Evolutionary conservation across 2,888 invertebrate genomes (phyloP), one percentile per base, ranked within the genome.

Genomic region (Isoperla grammatica): DNA sequence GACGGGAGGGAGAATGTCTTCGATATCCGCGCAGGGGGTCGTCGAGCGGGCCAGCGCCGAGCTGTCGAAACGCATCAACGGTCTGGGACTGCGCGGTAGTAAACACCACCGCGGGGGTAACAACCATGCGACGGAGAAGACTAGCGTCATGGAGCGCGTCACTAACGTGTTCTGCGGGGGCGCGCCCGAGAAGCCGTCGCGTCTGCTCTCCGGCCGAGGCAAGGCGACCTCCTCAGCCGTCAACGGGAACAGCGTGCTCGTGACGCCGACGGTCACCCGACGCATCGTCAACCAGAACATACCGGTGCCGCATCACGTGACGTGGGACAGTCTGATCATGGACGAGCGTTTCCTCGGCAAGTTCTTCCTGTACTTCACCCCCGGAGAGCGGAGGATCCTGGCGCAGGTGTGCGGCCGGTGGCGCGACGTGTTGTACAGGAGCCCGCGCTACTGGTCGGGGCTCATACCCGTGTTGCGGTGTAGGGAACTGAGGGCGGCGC

Each of bases 21-120:
- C 88, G 71, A 88, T 90, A 78, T 89, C 89, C 69, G 88, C 90
- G 69, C 90, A 90, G 76, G 91, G 91, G 71, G 91, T 92, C 72
- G 92, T 93, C 75, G 92, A 93, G 80, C 84, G 92, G 71, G 92
- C 92, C 70, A 91, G 90, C 68, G 92, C 92, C 66, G 92, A 93
- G 77, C 80, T 93, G 66, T 88, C 90, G 68, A 90, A 92, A 72
- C 85, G 92, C 71, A 92, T 93, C 76, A 92, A 89, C 71, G 90
- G 90, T 63, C 80, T 90, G 68, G 85, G 87, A 57, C 76, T 88
- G 71, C 84, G 88, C 68, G 83, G 82, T 61, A 80, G 81, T 65
- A 82, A 81, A 65, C 74, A 76, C 66, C 73, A 74, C 69, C 63
- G 60, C 20, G 37, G 56, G 11, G 46, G 46, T 15, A 60, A 59